A percentile compares a stretch with the other conserved stretches of the same genome.
Conservation (phyloP, 2,797 vertebrate genomes). For the Urophycis tenuis region DNA sequence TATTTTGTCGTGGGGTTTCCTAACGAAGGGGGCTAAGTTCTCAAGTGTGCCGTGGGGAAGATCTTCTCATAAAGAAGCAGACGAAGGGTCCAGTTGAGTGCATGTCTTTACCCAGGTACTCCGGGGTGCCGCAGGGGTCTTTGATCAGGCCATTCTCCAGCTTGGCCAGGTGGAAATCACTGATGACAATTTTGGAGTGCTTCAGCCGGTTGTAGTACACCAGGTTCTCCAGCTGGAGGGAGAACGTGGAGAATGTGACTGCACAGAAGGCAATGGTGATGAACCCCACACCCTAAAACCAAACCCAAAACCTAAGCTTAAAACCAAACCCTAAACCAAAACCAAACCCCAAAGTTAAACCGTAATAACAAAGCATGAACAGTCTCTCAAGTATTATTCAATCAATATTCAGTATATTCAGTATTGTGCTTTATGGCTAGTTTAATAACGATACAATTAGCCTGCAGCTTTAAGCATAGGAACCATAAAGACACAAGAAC, state of each 20-base stretch:
- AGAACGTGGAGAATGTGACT: not conserved
- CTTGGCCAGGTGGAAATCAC: slow-evolving; percentile 96
- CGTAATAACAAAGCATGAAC: not conserved
- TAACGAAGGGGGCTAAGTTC: no score
- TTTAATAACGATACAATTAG: no score
- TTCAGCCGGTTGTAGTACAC: slow-evolving; percentile 97
- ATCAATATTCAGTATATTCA: no score
- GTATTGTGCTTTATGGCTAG: no score
- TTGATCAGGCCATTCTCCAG: slow-evolving; percentile 95
- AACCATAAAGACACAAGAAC: no score
- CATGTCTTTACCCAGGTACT: slow-evolving; percentile 81
- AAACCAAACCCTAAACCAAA: no score
- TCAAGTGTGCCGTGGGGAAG: not conserved
- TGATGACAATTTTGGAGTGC: slow-evolving; percentile 99
- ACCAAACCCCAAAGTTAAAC: not conserved
- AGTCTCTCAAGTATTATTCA: no score
- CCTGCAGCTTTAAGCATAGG: no score
- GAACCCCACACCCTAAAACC: not conserved
- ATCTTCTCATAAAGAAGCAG: not conserved
- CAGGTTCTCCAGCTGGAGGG: slow-evolving; percentile 88
- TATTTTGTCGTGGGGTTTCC: not conserved
- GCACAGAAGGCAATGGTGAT: not conserved
- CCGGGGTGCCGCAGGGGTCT: slow-evolving; percentile 94
- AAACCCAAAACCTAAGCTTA: not conserved
- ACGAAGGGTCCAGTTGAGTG: not conserved